Percentiles rank a stretch among this genome's conserved stretches.
These are phyloP conservation scores for Sturnus vulgaris DNA, from an alignment of 2,113 vertebrate species.

Conservation along the genomic window DNA sequence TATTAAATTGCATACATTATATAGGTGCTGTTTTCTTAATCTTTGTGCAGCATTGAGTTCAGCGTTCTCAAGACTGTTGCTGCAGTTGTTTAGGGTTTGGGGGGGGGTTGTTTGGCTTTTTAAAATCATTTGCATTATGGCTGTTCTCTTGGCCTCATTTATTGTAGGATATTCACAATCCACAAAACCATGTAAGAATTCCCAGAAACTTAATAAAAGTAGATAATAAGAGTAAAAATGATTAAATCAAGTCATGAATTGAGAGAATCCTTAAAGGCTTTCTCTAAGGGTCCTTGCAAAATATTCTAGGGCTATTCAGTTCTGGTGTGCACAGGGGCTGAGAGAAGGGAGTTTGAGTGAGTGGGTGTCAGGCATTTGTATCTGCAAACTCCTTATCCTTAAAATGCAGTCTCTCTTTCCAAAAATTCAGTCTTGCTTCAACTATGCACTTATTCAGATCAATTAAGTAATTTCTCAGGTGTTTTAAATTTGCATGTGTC, in stretches of 20 bases:
- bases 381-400: not conserved
- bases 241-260: not conserved
- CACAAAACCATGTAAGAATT: not conserved
- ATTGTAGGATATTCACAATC: not conserved
- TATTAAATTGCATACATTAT: not conserved
- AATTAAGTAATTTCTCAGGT: not conserved
- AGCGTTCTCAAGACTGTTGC: not conserved
- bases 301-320: not conserved
- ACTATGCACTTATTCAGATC: not conserved
- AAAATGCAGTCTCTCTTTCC: not conserved
- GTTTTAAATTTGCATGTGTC: not conserved
- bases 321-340: not conserved
- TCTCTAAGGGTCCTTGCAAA: not conserved
- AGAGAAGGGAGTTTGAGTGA: not conserved
- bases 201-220: not conserved
- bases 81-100: not conserved
- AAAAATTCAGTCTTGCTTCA: not conserved
- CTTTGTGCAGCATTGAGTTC: not conserved
- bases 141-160: not conserved
- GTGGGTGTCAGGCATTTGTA: not conserved
- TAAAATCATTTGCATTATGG: not conserved
- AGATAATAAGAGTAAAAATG: not conserved
- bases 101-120: accelerated
- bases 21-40: not conserved
- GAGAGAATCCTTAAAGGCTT: not conserved